Base-by-base conservation (phyloP, 2,797 vertebrate species). In the Melanotaenia maccullochi region DNA sequence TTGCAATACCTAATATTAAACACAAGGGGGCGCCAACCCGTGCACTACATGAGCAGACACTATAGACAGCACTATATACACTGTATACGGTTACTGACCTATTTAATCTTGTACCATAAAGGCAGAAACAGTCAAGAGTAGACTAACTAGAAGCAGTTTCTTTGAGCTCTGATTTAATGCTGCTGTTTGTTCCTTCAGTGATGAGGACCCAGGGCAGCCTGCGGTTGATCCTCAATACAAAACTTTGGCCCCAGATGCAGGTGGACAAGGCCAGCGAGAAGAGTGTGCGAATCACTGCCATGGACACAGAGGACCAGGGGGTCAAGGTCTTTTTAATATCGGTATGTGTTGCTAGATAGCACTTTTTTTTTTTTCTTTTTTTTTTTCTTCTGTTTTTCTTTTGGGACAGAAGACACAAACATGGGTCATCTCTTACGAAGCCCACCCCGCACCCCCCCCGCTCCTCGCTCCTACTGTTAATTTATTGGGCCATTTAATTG, bases 231-330 rank as follows among this genome's bases (percentile, higher is more conserved):
- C 94, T 99, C 85, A 99, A 99, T 92, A 99, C 97, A 83, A 99
- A 99, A 92, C 96, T 99, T 33, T 99, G 98, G 98, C 94, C 97
- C 22, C 97, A 99, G 94, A 99, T 99, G 98, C 98, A 99, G 89
- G 97, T 99, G 1, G 98, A 99, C 89, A 99, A 99, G 92, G 97
- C 97, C 90, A 99, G 98, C 5, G 98, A 99, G 90, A 99, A 99
- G 88, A 97, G 98, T 55, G 96, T 99, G 81, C 96, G 98, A 40
- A 96, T 99, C 94, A 99, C 97, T 0, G 98, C 98, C 89, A 98
- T 97, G 94, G 98, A 99, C 88, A 97, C 98, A 0, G 98, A 99
- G 92, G 98, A 99, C 95, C 97, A 99, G 89, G 97, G 97, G 1
- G 96, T 99, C 78, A 99, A 99, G 93, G 98, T 99, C 81, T 99